Evolutionary conservation across 2,113 vertebrate species (phyloP).

Genomic region (Lepidothrix coronata): DNA sequence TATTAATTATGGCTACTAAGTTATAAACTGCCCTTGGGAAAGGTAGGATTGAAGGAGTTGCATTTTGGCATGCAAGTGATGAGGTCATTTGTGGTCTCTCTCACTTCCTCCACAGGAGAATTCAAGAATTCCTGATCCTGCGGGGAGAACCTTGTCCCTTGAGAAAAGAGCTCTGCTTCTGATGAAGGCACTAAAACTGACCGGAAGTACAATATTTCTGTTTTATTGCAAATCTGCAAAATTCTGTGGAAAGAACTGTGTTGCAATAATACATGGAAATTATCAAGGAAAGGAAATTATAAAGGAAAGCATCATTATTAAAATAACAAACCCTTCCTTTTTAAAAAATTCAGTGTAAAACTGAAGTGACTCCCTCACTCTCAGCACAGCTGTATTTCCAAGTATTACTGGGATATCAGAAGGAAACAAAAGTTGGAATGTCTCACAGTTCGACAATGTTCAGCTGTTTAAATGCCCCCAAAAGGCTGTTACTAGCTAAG

Average conservation of each 20-base stretch:
- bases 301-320: background rate
- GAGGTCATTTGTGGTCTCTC: background rate
- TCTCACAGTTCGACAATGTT: background rate
- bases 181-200: background rate
- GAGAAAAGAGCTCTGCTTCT: background rate
- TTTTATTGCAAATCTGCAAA: background rate
- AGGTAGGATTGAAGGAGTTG: background rate
- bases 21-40: background rate
- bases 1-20: background rate
- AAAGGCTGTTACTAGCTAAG: background rate
- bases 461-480: conserved; percentile 9
- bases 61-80: background rate
- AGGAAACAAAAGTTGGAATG: background rate
- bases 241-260: background rate
- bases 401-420: background rate
- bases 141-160: background rate
- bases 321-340: background rate
- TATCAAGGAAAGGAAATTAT: background rate
- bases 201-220: background rate
- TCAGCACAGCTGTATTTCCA: background rate
- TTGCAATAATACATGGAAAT: background rate
- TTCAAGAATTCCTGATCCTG: background rate
- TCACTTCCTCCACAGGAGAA: background rate
- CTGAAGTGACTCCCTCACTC: background rate
- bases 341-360: background rate